These are phyloP conservation scores for Aldabrachelys gigantea DNA, from an alignment of 2,113 vertebrate species.

Conservation along the genomic window DNA sequence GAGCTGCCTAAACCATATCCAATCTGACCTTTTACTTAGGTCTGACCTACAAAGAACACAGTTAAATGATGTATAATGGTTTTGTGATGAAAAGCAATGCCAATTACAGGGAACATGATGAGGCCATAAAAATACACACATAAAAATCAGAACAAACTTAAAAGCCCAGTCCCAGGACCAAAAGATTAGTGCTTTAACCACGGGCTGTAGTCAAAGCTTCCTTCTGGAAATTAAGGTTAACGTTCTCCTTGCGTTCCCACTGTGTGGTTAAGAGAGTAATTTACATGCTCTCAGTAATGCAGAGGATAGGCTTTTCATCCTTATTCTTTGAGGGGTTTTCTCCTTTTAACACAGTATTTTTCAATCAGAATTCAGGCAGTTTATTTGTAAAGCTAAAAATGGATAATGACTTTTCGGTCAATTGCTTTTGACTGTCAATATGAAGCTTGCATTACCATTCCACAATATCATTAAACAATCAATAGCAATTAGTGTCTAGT, in stretches of 20 bases:
- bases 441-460: constrained; percentile 72
- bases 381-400: constrained; percentile 76
- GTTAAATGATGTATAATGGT: constrained; percentile 71
- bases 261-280: constrained; percentile 53
- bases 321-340: constrained; percentile 51
- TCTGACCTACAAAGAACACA: constrained; percentile 68
- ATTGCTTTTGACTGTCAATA: constrained; percentile 78
- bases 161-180: constrained; percentile 65
- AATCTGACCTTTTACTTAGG: constrained; percentile 59
- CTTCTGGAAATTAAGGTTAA: constrained; percentile 71
- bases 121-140: constrained; percentile 71
- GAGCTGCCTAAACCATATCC: constrained; percentile 64
- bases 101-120: constrained; percentile 69
- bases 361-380: constrained; percentile 68
- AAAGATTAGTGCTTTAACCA: constrained; percentile 69
- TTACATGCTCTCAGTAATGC: constrained; percentile 58
- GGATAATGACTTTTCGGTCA: constrained; percentile 77
- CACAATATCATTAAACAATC: constrained; percentile 79
- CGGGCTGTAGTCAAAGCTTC: constrained; percentile 64
- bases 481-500: constrained; percentile 80
- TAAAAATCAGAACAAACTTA: constrained; percentile 72
- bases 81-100: constrained; percentile 71
- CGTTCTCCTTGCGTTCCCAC: constrained; percentile 36
- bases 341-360: constrained; percentile 56
- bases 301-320: constrained; percentile 48